These are phyloP conservation scores for Antechinus stuartii DNA, from an alignment of 2,113 vertebrate species.

Conservation along the genomic window DNA sequence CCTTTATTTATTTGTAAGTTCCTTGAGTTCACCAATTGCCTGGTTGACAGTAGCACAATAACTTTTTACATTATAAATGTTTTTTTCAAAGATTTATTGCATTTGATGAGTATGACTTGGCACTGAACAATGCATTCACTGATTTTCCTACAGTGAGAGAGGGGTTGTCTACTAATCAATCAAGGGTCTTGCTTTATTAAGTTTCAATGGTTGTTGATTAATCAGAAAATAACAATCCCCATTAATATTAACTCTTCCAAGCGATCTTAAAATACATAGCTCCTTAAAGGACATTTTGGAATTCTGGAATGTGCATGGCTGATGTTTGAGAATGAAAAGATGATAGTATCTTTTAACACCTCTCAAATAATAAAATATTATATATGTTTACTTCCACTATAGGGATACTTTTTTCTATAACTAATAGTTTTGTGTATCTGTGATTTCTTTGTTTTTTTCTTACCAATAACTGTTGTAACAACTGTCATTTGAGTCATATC, in stretches of 20 bases:
- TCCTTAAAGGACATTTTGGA: background rate
- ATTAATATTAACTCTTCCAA: background rate
- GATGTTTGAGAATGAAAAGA: background rate
- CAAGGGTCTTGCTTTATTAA: background rate
- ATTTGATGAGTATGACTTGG: background rate
- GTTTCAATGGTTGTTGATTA: background rate
- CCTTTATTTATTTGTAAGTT: too few relatives aligned
- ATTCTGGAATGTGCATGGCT: background rate
- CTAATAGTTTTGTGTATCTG: background rate
- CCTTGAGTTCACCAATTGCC: background rate
- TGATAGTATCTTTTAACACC: background rate
- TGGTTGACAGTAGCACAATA: background rate
- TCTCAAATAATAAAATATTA: background rate
- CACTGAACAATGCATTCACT: background rate
- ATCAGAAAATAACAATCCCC: background rate
- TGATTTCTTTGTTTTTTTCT: background rate
- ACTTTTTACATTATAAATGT: background rate
- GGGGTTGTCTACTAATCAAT: background rate
- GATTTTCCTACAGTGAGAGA: background rate
- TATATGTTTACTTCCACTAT: background rate
- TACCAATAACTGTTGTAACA: background rate
- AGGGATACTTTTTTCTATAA: background rate
- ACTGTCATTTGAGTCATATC: background rate
- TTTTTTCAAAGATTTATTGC: background rate
- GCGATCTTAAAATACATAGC: background rate